A percentile compares a stretch with the other conserved stretches of the same genome.
phyloP scores from a whole-genome alignment of 2,888 invertebrate genomes.

The Melanostoma mellinum region DNA sequence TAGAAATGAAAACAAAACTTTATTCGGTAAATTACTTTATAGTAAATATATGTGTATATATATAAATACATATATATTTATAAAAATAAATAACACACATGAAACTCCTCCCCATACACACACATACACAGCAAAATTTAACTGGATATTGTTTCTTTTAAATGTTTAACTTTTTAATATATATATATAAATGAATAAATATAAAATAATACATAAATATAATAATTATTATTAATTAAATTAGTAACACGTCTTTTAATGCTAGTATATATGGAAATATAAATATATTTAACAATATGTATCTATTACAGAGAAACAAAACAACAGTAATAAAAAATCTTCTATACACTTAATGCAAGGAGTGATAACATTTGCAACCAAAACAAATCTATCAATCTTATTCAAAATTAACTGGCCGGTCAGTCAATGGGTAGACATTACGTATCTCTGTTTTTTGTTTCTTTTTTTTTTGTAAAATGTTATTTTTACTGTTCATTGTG shows the following conservation, averaged over 20 bases:
- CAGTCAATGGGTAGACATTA: conserved; percentile 20
- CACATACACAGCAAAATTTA: conserved; percentile 52
- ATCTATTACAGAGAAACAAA: conserved; percentile 45
- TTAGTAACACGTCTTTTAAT: conserved; percentile 71
- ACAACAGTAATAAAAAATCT: conserved; percentile 60
- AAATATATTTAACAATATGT: conserved; percentile 53
- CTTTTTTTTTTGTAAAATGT: too few species aligned
- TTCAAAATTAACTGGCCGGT: not conserved
- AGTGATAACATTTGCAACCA: conserved; percentile 33
- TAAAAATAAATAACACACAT: conserved; percentile 38
- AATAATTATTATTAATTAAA: conserved; percentile 72
- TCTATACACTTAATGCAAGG: conserved; percentile 49
- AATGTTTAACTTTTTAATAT: conserved; percentile 73
- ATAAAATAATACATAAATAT: conserved; percentile 74
- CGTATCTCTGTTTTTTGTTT: conserved; percentile 26
- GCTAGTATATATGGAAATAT: conserved; percentile 68
- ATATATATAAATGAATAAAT: conserved; percentile 68
- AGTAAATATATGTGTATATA: conserved; percentile 5
- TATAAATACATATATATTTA: conserved; percentile 40
- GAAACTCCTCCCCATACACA: conserved; percentile 32
- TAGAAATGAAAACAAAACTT: conserved; percentile 38
- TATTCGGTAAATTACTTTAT: conserved; percentile 59
- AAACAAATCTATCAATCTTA: conserved; percentile 8
- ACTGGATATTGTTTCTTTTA: conserved; percentile 72
- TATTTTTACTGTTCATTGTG: too few species aligned